Evolutionary conservation across 2,113 vertebrate species (phyloP).

Genomic region (Circaetus cinerascens): DNA sequence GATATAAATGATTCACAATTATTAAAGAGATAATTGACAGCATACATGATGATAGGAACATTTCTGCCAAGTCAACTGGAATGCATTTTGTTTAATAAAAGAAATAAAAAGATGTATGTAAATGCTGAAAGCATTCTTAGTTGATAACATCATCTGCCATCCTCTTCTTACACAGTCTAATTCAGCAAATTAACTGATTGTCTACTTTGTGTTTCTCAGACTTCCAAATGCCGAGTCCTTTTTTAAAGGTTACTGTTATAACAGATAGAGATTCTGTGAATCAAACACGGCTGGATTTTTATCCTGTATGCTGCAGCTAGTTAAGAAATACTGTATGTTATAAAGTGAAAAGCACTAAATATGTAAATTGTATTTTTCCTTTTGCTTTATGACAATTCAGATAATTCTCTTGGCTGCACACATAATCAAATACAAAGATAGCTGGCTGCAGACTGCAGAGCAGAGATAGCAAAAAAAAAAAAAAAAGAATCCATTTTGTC

Average conservation of each 20-base stretch:
- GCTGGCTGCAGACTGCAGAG: slow-evolving; percentile 72
- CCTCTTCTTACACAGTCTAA: slow-evolving; percentile 11
- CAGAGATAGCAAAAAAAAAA: slow-evolving; percentile 72
- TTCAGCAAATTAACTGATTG: slow-evolving; percentile 51
- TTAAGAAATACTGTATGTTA: slow-evolving; percentile 60
- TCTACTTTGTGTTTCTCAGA: slow-evolving; percentile 24
- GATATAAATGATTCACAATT: slow-evolving; percentile 29
- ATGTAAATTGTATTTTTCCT: slow-evolving; percentile 77
- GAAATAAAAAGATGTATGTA: slow-evolving; percentile 14
- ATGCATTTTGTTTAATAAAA: slow-evolving; percentile 59
- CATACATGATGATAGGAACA: slow-evolving; percentile 19
- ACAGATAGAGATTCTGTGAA: slow-evolving; percentile 44
- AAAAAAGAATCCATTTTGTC: slow-evolving; percentile 66
- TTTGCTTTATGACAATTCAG: slow-evolving; percentile 72
- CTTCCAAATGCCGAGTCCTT: slow-evolving; percentile 6
- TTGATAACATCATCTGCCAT: slow-evolving; percentile 44
- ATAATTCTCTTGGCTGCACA: slow-evolving; percentile 71
- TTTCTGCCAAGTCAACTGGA: slow-evolving; percentile 47
- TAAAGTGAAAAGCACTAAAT: slow-evolving; percentile 73
- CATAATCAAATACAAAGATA: slow-evolving; percentile 77
- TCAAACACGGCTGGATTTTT: slow-evolving; percentile 62
- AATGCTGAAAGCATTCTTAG: slow-evolving; percentile 47
- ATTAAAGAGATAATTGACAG: slow-evolving; percentile 56
- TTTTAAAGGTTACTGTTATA: slow-evolving; percentile 57
- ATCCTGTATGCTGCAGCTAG: slow-evolving; percentile 53